Evolutionary conservation across 2,888 invertebrate species (phyloP), one percentile per base, ranked within the genome.

Genomic region (Micropterix aruncella): DNA sequence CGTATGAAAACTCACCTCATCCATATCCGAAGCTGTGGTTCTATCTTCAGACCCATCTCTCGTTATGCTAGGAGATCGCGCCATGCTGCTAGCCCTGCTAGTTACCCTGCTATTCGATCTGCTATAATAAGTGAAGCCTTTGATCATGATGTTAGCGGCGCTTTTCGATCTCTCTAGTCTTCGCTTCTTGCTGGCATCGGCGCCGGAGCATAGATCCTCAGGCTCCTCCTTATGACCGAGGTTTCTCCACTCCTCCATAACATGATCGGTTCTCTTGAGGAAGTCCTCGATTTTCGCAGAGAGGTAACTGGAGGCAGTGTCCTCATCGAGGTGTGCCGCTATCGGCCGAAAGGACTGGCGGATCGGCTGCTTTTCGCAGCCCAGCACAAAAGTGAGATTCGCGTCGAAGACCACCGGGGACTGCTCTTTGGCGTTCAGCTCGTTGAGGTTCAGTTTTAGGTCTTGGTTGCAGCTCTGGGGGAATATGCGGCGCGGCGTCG

Each of bases 171-270:
- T 70, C 3, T 78, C 78, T 36, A 77, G 54, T 50, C 67, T 70
- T 40, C 63, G 57, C 46, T 61, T 65, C 44, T 56, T 58, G 12
- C 44, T 41, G 2, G 36, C 36, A 12, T 60, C 60, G 46, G 61
- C 58, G 38, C 57, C 63, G 50, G 65, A 65, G 54, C 58, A 57
- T 45, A 57, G 37, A 44, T 62, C 48, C 48, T 68, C 65, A 18
- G 65, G 60, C 45, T 73, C 73, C 50, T 76, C 74, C 51, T 68
- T 74, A 44, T 77, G 77, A 0, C 86, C 85, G 42, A 83, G 55
- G 48, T 80, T 72, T 45, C 77, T 73, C 90, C 90, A 91, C 57
- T 90, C 88, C 55, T 90, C 87, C 78, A 86, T 86, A 1, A 90
- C 80, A 61, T 90, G 90, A 62, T 91, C 90, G 2, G 90, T 90